Evolutionary conservation across 2,888 invertebrate genomes (phyloP).

Genomic region (Tenthredo notha): DNA sequence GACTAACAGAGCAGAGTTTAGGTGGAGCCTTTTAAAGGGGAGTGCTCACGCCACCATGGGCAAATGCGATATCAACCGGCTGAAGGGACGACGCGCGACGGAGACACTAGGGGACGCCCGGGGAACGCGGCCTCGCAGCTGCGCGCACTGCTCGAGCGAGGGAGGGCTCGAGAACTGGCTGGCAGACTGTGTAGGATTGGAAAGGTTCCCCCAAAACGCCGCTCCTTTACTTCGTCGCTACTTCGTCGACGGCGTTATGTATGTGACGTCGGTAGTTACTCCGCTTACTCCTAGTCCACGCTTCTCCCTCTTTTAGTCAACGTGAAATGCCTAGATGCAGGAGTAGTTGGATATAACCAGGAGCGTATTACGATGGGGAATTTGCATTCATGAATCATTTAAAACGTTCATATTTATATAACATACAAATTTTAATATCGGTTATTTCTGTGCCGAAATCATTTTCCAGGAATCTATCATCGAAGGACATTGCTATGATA

Average conservation of each 20-base stretch:
- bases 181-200: constrained; percentile 47
- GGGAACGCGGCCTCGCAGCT: constrained; percentile 50
- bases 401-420: background rate
- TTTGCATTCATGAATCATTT: background rate
- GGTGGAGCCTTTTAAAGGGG: constrained; percentile 34
- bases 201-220: constrained; percentile 29
- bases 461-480: too few relatives aligned
- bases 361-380: background rate
- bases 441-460: background rate
- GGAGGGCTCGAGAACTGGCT: constrained; percentile 43
- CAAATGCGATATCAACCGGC: constrained; percentile 50
- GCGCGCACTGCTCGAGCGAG: constrained; percentile 51
- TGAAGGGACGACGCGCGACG: constrained; percentile 48
- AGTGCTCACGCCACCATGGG: constrained; percentile 44
- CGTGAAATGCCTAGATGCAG: constrained; percentile 19
- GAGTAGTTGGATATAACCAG: background rate
- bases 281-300: background rate
- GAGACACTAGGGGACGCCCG: constrained; percentile 52
- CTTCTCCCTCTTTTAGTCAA: constrained; percentile 13
- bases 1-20: background rate
- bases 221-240: background rate
- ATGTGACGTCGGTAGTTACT: background rate
- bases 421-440: background rate
- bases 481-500: background rate
- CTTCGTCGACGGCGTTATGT: constrained; percentile 7